These are phyloP conservation scores for Akabosia matsudoensis DNA, from an alignment of 1,140 invertebrate genomes.

Conservation along the genomic window DNA sequence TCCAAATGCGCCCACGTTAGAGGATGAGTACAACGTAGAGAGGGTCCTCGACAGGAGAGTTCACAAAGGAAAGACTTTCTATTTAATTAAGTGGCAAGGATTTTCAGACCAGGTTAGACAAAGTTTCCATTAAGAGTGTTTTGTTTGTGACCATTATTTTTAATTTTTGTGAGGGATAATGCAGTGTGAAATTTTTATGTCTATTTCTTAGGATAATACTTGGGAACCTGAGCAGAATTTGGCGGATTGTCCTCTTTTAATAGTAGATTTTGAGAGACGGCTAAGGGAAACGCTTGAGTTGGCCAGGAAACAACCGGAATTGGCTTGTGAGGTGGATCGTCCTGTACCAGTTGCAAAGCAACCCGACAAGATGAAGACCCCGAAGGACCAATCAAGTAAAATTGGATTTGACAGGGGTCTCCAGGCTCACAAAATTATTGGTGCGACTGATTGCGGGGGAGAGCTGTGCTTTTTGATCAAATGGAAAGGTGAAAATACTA, in stretches of 20 bases:
- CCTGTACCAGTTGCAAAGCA: background rate
- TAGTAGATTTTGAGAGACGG: background rate
- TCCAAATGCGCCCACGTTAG: background rate
- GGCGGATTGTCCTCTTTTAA: background rate
- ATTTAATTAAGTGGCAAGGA: constrained; percentile 7
- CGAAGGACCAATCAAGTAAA: background rate
- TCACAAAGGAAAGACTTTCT: background rate
- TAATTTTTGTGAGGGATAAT: background rate
- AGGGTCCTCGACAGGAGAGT: background rate
- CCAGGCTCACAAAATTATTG: background rate
- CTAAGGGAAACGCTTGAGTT: background rate
- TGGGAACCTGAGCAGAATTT: background rate
- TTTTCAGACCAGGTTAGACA: background rate
- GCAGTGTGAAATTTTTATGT: background rate
- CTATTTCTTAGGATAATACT: background rate
- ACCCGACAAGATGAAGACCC: background rate
- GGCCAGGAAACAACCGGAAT: background rate
- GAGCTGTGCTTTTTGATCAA: constrained; percentile 19
- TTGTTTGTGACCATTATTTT: too few relatives aligned
- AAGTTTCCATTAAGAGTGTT: background rate
- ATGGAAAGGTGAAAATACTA: background rate
- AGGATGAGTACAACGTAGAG: background rate
- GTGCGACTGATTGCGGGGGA: background rate
- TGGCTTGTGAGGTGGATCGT: background rate
- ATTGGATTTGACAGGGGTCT: constrained; percentile 7